Percentiles rank a stretch among this genome's conserved stretches.
phyloP scores from a whole-genome alignment of 2,888 invertebrate genomes.

The Peribatodes rhomboidaria region DNA sequence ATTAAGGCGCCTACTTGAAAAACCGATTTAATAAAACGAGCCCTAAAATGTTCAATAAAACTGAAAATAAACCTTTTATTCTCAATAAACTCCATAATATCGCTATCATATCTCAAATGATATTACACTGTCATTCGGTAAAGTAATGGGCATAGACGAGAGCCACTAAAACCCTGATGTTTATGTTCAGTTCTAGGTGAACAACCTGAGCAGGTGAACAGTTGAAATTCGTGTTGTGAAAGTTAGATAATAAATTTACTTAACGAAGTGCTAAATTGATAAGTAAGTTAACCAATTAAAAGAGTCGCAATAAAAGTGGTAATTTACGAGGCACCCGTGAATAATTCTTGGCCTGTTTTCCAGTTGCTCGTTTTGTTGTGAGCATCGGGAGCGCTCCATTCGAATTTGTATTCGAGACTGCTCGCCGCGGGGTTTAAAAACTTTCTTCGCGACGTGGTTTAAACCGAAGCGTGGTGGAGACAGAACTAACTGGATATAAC shows the following conservation, averaged over 20 bases:
- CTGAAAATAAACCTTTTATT: conserved; percentile 31
- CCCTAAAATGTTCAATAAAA: conserved; percentile 28
- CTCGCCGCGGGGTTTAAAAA: conserved; percentile 72
- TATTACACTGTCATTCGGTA: conserved; percentile 28
- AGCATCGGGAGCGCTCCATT: conserved; percentile 63
- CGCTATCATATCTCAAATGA: conserved; percentile 25
- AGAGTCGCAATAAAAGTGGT: conserved; percentile 42
- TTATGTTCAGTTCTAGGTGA: neutral
- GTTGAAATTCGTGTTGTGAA: conserved; percentile 2
- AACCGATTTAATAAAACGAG: conserved; percentile 22
- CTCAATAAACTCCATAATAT: conserved; percentile 30
- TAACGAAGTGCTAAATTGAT: conserved; percentile 29
- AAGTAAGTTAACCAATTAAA: conserved; percentile 31
- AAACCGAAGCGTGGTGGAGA: conserved; percentile 69
- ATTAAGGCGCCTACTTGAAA: conserved; percentile 26
- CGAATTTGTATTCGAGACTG: conserved; percentile 76
- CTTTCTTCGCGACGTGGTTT: conserved; percentile 73
- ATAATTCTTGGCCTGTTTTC: conserved; percentile 62
- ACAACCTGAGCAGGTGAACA: neutral
- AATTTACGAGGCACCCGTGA: conserved; percentile 55
- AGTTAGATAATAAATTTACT: conserved; percentile 16
- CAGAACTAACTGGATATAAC: conserved; percentile 78
- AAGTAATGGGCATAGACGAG: conserved; percentile 21
- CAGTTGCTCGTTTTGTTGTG: conserved; percentile 60
- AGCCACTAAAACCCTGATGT: conserved; percentile 12